Evolutionary conservation across 2,113 vertebrate genomes (phyloP), one percentile per base, ranked within the genome.

Genomic region (Myrmecophaga tridactyla): DNA sequence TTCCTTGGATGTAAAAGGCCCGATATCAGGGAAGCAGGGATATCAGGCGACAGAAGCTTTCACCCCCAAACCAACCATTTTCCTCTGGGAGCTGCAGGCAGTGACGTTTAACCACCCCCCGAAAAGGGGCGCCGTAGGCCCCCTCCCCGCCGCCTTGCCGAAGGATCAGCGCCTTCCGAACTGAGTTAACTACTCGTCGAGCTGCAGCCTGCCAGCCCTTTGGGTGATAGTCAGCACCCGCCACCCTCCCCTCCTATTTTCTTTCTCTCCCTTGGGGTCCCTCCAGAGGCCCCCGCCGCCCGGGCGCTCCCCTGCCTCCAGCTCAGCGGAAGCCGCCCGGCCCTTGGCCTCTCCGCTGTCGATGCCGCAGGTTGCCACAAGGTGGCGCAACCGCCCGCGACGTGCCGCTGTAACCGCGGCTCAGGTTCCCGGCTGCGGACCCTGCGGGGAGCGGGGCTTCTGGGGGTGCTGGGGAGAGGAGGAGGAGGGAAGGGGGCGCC

Each of bases 361-460:
- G 21, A 75, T 95, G 29, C 83, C 27, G 3, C 36, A 29, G n/a
- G 31, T 25, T 0, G 78, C 92, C 97, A 96, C 96, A 67, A 27
- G 96, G 95, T 95, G 97, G 96, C 86, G 86, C 92, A 76, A 85
- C 65, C 3, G 90, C n/a, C 93, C 58, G 53, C 56, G 0, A 4
- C 3, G 73, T 89, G 80, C 25, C 1, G n/a, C 48, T 82, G 2
- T 0, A 3, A 75, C 7, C 0, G 5, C 1, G 0, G 43, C 53
- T 63, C 23, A 1, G 0, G 48, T 12, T 46, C 31, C n/a, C 6
- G 8, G 56, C 2, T 11, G 34, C 1, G 17, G 21, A 7, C 36
- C 14, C 27, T 1, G 51, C 29, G 3, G 29, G 12, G 12, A n/a
- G 21, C 25, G 1, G 0, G 34, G 63, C 36, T 53, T 13, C 34